Base-by-base conservation (phyloP, 2,888 invertebrate genomes). In the Rhagonycha fulva region DNA sequence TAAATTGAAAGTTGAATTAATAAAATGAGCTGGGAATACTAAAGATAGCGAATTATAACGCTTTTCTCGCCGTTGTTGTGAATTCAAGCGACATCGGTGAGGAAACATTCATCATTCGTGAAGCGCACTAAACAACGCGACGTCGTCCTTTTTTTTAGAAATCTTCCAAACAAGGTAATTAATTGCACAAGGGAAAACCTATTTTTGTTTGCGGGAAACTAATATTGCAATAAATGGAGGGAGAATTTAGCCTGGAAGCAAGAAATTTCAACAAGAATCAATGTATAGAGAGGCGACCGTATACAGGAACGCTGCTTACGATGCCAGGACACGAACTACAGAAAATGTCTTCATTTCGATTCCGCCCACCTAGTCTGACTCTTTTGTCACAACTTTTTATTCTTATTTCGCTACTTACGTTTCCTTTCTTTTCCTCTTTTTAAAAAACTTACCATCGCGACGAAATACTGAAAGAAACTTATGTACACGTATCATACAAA, bases 361-460 rank as follows among this genome's bases (percentile, higher is more conserved):
- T 84, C 84, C 83, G 80, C 82, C 83, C 83, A 82, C 78, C 82
- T 77, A 80, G 79, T 80, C 81, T 78, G 82, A 83, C 82, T 83
- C 84, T 84, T 47, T 84, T 84, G 84, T 84, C 84, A 84, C 84
- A 83, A 84, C 83, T 84, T 84, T 83, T 84, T 84, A 84, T 84
- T 78, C 82, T 82, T 82, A 82, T 81, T 83, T 80, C 80, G 80
- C 77, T 76, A 76, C 79, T 66, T 30, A 62, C 68, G 66, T 60
- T 71, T 69, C 71, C 74, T 70, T 72, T 23, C 23, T 70, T 72
- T 71, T 78, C 67, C 72, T 75, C 74, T 47, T 23, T 30, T 67
- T 30, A 68, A 75, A 47, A 69, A 28, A 14, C 71, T 26, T 30
- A 24, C 62, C 73, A 76, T 72, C 71, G 63, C 63, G 71, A 76